Percentiles rank a stretch among this genome's conserved stretches.
Evolutionary conservation across 1,140 invertebrate species (phyloP).

Genomic region (Pseudobourletiella spinata): DNA sequence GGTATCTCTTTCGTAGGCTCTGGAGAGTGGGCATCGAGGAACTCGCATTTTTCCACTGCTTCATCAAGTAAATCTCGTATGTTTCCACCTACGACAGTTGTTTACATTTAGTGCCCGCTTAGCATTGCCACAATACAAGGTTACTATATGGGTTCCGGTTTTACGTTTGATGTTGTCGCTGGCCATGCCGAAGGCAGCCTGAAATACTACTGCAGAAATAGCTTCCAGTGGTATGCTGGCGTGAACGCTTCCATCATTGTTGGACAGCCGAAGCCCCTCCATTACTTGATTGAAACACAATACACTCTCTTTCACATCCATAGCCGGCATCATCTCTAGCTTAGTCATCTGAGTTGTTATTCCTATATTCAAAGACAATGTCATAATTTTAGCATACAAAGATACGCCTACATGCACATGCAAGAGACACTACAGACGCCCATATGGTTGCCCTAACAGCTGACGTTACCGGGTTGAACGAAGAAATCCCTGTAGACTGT

Average conservation of each 20-base stretch:
- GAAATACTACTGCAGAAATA: background rate
- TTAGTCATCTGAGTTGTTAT: background rate
- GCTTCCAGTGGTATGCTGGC: background rate
- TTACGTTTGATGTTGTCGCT: background rate
- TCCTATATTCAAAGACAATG: too few relatives aligned
- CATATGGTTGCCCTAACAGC: background rate
- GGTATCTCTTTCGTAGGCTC: background rate
- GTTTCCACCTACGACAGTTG: too few relatives aligned
- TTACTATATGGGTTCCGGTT: too few relatives aligned
- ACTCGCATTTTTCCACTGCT: background rate
- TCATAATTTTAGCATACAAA: background rate
- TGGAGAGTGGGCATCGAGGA: background rate
- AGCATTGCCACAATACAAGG: too few relatives aligned
- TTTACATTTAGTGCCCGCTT: too few relatives aligned
- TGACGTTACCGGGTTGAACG: background rate
- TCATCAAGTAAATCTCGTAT: too few relatives aligned
- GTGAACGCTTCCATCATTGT: background rate
- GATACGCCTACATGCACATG: background rate
- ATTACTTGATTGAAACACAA: background rate
- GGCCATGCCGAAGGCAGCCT: background rate
- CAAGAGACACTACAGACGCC: background rate
- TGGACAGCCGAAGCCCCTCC: background rate
- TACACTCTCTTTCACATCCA: background rate
- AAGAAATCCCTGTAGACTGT: background rate
- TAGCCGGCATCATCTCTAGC: conserved; percentile 1